A percentile compares a stretch with the other conserved stretches of the same genome.
phyloP scores from a whole-genome alignment of 2,797 vertebrate species.

The Sebastes trivittatus region DNA sequence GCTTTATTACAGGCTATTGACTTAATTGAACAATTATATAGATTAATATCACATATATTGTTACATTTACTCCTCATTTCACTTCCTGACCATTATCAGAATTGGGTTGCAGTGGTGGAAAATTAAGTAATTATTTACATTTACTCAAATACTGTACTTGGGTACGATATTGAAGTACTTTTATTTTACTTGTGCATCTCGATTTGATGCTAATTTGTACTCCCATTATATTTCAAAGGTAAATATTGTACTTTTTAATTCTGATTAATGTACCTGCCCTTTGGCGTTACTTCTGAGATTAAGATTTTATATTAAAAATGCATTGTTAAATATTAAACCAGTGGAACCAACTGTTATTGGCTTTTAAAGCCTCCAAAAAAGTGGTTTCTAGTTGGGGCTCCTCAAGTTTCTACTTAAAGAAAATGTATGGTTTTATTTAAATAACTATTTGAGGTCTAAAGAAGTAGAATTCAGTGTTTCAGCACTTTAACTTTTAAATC shows the following conservation, averaged over 20 bases:
- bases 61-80: not conserved
- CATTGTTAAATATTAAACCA: no score
- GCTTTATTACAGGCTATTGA: not conserved
- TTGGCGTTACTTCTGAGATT: no score
- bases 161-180: not conserved
- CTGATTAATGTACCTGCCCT: no score
- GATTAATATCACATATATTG: not conserved
- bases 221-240: not conserved
- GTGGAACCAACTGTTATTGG: fast-evolving
- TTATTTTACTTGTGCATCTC: not conserved
- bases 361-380: no score
- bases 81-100: not conserved
- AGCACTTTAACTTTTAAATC: fast-evolving
- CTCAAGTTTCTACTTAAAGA: no score
- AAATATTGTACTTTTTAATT: not conserved
- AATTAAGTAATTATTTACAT: not conserved
- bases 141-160: not conserved
- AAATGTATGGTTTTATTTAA: no score
- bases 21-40: not conserved
- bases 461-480: no score
- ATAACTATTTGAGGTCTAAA: no score
- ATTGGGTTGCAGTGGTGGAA: not conserved
- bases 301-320: no score
- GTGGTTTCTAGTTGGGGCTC: no score
- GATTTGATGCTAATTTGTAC: not conserved